phyloP scores from a whole-genome alignment of 37 sponge, comb jelly and placozoan species.

The Tethya wilhelma region DNA sequence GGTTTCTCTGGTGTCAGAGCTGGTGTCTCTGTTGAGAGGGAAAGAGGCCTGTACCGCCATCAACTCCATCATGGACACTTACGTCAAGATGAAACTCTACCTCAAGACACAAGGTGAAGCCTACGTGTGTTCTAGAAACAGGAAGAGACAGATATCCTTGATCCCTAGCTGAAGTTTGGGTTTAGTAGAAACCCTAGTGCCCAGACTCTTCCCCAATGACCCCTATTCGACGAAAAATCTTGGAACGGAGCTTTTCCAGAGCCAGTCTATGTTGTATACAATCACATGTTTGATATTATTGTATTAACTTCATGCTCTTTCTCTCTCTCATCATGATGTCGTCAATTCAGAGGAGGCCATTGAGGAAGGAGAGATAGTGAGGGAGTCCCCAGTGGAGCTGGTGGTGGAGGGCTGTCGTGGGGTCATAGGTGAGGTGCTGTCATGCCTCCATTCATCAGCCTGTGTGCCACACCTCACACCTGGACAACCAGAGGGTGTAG shows the following conservation, averaged over 20 bases:
- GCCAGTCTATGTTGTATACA: too few species aligned
- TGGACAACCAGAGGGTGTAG: neutral
- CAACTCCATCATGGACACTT: neutral
- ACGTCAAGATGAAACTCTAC: neutral
- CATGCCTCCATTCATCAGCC: constrained; percentile 26
- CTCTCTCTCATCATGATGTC: constrained; percentile 8
- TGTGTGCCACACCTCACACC: constrained; percentile 23
- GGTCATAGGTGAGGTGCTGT: constrained; percentile 22
- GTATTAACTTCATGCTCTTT: neutral
- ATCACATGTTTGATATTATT: too few species aligned
- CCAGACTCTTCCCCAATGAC: too few species aligned
- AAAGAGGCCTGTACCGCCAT: constrained; percentile 16
- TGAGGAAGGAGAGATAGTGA: constrained; percentile 44
- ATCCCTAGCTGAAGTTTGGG: neutral
- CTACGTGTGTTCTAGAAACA: neutral
- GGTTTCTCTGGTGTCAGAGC: constrained; percentile 6
- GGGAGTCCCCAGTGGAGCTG: neutral
- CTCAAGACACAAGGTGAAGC: constrained; percentile 29
- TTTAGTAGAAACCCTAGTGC: too few species aligned
- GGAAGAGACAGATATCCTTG: neutral
- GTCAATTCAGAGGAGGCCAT: constrained; percentile 30
- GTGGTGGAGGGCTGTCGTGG: neutral
- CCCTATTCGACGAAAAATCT: too few species aligned
- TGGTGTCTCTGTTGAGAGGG: constrained; percentile 26
- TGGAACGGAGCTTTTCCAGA: too few species aligned